phyloP scores from a whole-genome alignment of 2,797 vertebrate genomes.

The Melanogrammus aeglefinus region DNA sequence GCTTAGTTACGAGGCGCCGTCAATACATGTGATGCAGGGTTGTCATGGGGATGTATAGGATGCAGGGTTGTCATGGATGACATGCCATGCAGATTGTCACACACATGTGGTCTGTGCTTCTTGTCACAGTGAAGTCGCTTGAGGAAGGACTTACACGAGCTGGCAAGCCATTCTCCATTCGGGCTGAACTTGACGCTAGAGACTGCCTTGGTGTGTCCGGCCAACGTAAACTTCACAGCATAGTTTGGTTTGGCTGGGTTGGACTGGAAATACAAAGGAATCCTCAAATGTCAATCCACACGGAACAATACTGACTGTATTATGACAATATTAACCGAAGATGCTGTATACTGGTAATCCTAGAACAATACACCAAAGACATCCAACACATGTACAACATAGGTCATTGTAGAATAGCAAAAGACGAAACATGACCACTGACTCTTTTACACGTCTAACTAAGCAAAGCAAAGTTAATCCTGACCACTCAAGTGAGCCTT shows the following conservation, averaged over 20 bases:
- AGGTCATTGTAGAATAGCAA: too few relatives aligned
- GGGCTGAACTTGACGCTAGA: conserved; percentile 98
- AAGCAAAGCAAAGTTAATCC: too few relatives aligned
- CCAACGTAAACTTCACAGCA: conserved; percentile 94
- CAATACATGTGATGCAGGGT: neutral
- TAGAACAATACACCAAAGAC: neutral
- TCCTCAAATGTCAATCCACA: neutral
- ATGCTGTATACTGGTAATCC: neutral
- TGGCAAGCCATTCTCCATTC: conserved; percentile 97
- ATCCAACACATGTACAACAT: too few relatives aligned
- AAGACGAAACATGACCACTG: too few relatives aligned
- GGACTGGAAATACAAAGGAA: conserved; percentile 72
- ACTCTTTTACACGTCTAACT: too few relatives aligned
- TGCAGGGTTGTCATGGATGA: conserved; percentile 1
- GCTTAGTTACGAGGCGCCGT: too few relatives aligned
- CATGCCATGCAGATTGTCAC: neutral
- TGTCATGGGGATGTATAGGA: neutral
- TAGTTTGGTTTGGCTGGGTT: conserved; percentile 96
- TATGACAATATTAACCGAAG: neutral
- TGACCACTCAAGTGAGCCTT: neutral
- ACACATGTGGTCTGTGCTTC: neutral
- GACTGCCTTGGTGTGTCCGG: conserved; percentile 96
- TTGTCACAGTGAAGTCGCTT: neutral
- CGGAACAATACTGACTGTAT: neutral
- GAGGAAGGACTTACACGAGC: conserved; percentile 82